Evolutionary conservation across 1,140 invertebrate genomes (phyloP), one percentile per base, ranked within the genome.

Genomic region (Argopecten irradians): DNA sequence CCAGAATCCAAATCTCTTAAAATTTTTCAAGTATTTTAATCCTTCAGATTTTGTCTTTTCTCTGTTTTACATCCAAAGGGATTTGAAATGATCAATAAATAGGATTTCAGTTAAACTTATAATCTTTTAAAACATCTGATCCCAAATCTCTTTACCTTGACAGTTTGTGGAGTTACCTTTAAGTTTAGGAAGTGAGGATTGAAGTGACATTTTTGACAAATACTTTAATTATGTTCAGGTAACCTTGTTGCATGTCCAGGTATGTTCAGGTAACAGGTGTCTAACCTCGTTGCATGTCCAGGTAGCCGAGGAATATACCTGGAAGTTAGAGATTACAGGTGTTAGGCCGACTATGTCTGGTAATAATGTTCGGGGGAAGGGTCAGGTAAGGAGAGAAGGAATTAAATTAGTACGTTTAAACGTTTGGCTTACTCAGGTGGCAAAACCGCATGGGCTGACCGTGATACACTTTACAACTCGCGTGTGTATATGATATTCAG

Each of bases 321-420:
- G 22, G n/a, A 71, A 71, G 55, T 71, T 16, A 71, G 5, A 5
- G 55, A 71, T 71, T 71, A 71, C 55, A 71, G 55, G 55, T 71
- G 55, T 71, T 71, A 71, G 8, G 0, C 55, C 43, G n/a, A 11
- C 55, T 71, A 22, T 71, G 55, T 71, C 55, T 28, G 55, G 55
- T 71, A 71, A 71, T 71, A 71, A 71, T 71, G 55, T 16, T 28
- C 2, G 43, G 43, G 43, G 13, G 43, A 2, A n/a, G 22, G 55
- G 55, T 71, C 55, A 71, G 13, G 55, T 71, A n/a, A 71, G 55
- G n/a, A 28, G 55, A 71, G 55, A 71, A 28, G 55, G 55, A 71
- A 71, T 71, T 71, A 71, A 71, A 71, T 71, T 28, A 71, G 55
- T 71, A 71, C 55, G 28, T 71, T 71, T 71, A 71, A 71, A 71